Base-by-base conservation (phyloP, 2,888 invertebrate species). In the Lycia hirtaria region DNA sequence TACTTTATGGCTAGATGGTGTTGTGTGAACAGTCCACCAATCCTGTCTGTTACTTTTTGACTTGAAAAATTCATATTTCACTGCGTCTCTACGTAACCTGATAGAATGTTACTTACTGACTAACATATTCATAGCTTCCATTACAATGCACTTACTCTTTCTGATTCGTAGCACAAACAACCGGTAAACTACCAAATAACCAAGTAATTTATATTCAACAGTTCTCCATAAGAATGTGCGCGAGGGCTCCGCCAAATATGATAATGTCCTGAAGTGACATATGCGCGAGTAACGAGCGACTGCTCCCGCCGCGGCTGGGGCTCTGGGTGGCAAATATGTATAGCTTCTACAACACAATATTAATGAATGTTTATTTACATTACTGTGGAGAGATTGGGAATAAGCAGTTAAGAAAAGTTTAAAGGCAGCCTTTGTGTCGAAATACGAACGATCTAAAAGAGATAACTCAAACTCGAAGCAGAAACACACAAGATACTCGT, bases 161-260 rank as follows among this genome's bases (percentile, higher is more conserved):
- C 40, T 14, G 0, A 6, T 40, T 40, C 9, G 7, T 24, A 14
- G 37, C 32, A 63, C 60, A 55, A 56, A 52, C 19, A 40, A 30
- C 22, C 4, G 5, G 24, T 32, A 54, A 54, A 49, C 35, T 49
- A 28, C 41, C 22, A 24, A 48, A 37, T 43, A 58, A 30, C 14
- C 30, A 44, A 14, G 19, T 30, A 14, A 64, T 66, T 62, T 62
- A 62, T 66, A 66, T 66, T 66, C 66, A 62, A 52, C 56, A 52
- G 56, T 49, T 49, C 45, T 45, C 49, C 45, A 40, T 49, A 51
- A 47, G 60, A 60, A 47, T 54, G 33, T 30, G 53, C 56, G 19
- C 37, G 47, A 60, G 60, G 52, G 32, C 20, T 17, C 7, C 45
- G 35, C 41, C 45, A 49, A 60, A 60, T 66, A 62, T 64, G 62